Evolutionary conservation across 2,113 vertebrate species (phyloP), one percentile per base, ranked within the genome.

Genomic region (Electrona antarctica): DNA sequence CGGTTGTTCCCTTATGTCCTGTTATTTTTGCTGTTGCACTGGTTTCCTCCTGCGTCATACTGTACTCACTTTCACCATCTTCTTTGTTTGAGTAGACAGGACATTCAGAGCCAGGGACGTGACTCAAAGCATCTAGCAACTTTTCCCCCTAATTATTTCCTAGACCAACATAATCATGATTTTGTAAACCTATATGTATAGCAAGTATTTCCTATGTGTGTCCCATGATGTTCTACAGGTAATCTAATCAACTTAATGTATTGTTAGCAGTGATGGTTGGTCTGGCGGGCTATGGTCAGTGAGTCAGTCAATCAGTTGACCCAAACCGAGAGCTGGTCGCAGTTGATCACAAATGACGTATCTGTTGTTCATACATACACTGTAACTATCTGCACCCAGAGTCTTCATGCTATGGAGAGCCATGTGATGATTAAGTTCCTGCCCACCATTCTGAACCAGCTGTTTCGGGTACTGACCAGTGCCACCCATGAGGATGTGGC

Each of bases 401-500:
- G 97, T 85, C 93, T 99, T 55, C 98, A 99, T 55, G 98, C 98
- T 0, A 97, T 98, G 96, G 98, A 99, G 85, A 94, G 95, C 69
- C 95, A 98, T 2, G 97, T 98, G 87, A 97, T 99, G 97, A 96
- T 98, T 55, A 95, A 97, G 86, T 99, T 99, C 89, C 90, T 99
- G 76, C 98, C 98, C 73, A 99, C 97, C 64, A 92, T 94, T 74
- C 92, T 99, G 52, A 99, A 99, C 90, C 97, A 99, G 84, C 91
- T 99, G 41, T 99, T 98, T n/a, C 88, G 97, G 63, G 97, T 99
- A 77, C 95, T 99, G 56, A 98, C 95, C 69, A 94, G 94, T 63
- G 93, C 96, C 74, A 92, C 93, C 63, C 95, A 96, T 49, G 97
- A 99, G 69, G 98, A 99, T 5, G 97, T 99, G n/a, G 95, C 97